A percentile compares a stretch with the other conserved stretches of the same genome.
Evolutionary conservation across 2,888 invertebrate species (phyloP).

Genomic region (Drosophila helvetica): DNA sequence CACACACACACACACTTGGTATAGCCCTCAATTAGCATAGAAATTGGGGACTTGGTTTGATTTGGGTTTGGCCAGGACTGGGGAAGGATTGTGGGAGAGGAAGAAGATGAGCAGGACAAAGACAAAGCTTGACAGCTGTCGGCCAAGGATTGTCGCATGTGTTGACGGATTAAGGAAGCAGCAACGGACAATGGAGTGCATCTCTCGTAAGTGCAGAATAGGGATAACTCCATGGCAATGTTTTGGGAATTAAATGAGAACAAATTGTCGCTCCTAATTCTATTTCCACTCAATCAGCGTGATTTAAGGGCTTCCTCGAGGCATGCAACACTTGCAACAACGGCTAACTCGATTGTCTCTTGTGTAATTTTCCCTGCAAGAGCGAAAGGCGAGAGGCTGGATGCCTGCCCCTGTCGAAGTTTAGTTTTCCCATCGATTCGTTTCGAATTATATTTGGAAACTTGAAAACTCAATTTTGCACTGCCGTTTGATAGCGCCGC

Average conservation of each 20-base stretch:
- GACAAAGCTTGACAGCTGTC: slow-evolving; percentile 57
- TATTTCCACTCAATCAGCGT: slow-evolving; percentile 63
- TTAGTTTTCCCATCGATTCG: slow-evolving; percentile 74
- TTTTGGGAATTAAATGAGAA: slow-evolving; percentile 59
- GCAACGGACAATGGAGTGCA: background rate
- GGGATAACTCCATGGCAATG: slow-evolving; percentile 23
- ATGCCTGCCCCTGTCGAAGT: slow-evolving; percentile 39
- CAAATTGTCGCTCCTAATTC: slow-evolving; percentile 72
- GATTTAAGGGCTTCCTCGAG: slow-evolving; percentile 34
- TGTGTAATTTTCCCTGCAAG: slow-evolving; percentile 47
- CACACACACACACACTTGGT: background rate
- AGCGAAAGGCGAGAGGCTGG: slow-evolving; percentile 21
- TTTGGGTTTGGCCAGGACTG: slow-evolving; percentile 49
- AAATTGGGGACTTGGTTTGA: slow-evolving; percentile 68
- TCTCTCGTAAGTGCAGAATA: slow-evolving; percentile 10
- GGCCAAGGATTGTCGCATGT: slow-evolving; percentile 29
- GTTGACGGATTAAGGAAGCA: slow-evolving; percentile 46
- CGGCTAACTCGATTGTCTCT: slow-evolving; percentile 68
- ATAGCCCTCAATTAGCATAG: slow-evolving; percentile 75
- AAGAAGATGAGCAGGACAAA: slow-evolving; percentile 17
- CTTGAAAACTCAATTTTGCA: slow-evolving; percentile 73
- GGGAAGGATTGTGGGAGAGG: background rate
- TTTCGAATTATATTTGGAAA: slow-evolving; percentile 74
- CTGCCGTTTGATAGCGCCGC: slow-evolving; percentile 51
- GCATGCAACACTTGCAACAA: slow-evolving; percentile 33